Base-by-base conservation (phyloP, 2,797 vertebrate genomes). In the Characodon lateralis region DNA sequence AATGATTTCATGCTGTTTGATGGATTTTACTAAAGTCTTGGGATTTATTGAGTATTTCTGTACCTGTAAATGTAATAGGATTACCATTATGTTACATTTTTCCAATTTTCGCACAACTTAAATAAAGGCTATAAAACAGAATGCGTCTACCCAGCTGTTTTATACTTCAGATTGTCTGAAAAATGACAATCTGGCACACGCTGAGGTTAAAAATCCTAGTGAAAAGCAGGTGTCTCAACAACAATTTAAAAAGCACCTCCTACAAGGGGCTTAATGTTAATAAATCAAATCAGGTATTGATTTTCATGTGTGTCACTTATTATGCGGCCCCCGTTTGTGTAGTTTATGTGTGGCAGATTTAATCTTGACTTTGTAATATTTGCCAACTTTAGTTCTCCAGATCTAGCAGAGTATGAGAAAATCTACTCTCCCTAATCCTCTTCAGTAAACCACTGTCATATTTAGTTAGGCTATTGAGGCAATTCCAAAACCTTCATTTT, bases 41-140 rank as follows among this genome's bases (percentile, higher is more conserved):
- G 0, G 56, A 6, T 74, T 48, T 48, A 20, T 20, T 9, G 7
- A 59, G 10, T n/a, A 22, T 16, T 31, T 50, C 58, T 73, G 53
- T 12, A 24, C 2, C 20, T 9, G 41, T 26, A 46, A 70, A 48
- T 18, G 35, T 69, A 22, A 43, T 69, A 8, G n/a, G 39, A 43
- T 43, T 35, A 35, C 35, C 3, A 48, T 48, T 28, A 2, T 74
- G 43, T 58, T 35, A n/a, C 13, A n/a, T 48, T 70, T 69, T 22
- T 73, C 31, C 43, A 13, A 22, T 39, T 41, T 59, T 14, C 13
- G 77, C 68, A 66, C 61, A 72, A 50, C 1, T 31, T 76, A 74
- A 89, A 85, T 83, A 87, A 90, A 90, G 46, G 58, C 46, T 83
- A 8, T 26, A 76, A 5, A 85, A 73, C 46, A 80, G 72, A 58